Evolutionary conservation across 2,113 vertebrate genomes (phyloP).

Genomic region (Nothoprocta pentlandii): DNA sequence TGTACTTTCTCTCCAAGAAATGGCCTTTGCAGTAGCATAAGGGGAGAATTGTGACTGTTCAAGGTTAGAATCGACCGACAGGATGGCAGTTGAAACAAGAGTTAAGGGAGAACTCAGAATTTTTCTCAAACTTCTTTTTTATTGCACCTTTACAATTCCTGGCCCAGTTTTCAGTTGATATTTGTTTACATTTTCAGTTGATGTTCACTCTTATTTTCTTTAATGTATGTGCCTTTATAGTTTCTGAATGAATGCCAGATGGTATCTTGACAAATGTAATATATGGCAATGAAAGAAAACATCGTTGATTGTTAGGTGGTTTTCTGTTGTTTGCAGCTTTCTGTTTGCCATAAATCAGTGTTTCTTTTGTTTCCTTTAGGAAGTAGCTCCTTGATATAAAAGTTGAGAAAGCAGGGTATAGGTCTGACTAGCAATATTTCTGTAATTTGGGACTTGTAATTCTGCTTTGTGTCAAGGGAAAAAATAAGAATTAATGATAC

Average conservation of each 20-base stretch:
- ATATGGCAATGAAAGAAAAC: neutral
- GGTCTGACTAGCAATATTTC: neutral
- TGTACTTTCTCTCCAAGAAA: neutral
- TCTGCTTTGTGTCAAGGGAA: neutral
- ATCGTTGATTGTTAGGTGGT: neutral
- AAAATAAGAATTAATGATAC: neutral
- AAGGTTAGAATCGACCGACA: neutral
- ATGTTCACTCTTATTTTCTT: neutral
- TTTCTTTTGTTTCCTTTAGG: slow-evolving; percentile 1
- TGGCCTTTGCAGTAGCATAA: neutral
- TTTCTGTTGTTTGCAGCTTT: neutral
- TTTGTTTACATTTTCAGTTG: neutral
- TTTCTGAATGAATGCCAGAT: neutral
- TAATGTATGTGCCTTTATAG: neutral
- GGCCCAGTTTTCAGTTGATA: neutral
- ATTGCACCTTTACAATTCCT: neutral
- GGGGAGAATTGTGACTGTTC: neutral
- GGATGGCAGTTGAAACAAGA: neutral
- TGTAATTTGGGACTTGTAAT: neutral
- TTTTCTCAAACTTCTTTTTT: neutral
- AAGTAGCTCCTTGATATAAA: neutral
- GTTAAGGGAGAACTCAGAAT: neutral
- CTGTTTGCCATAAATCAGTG: neutral
- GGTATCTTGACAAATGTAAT: neutral
- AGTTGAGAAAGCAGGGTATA: neutral